Base-by-base conservation (phyloP, 2,888 invertebrate genomes). In the Callyntrura guangdongensis region DNA sequence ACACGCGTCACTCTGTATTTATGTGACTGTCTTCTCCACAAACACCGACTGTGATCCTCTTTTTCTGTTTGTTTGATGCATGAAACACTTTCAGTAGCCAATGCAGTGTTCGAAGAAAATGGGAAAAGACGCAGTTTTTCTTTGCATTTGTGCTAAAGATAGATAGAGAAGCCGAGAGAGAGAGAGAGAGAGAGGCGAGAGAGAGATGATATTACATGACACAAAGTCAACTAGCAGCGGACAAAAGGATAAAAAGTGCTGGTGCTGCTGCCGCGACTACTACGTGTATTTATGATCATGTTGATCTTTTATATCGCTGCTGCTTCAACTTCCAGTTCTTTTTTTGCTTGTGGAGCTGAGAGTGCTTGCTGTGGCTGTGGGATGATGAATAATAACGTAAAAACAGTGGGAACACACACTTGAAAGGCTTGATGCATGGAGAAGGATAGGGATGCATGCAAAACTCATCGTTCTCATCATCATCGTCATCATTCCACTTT, bases 381-480 rank as follows among this genome's bases (percentile, higher is more conserved):
- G 61, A 61, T 53, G 53, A 77, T 53, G 53, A 77, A 77, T 77
- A 77, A 77, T 77, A 22, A 25, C 53, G 9, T 77, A 22, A 74
- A 72, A 74, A 74, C 49, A 47, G 11, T 47, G 49, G 61, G 8
- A 61, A 17, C 61, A 17, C 61, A 61, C 61, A 61, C 61, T n/a
- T 3, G 1, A 61, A 61, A n/a, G n/a, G 11, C n/a, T 49, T 12
- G 20, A 22, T 74, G 14, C 49, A 74, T 49, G 74, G 74, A 74
- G 20, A 49, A 20, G 49, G 49, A 74, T 49, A 49, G 74, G 47
- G 12, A 74, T 36, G 36, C 47, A 74, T 74, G 74, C 74, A 49
- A 74, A 74, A 69, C 47, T 22, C 14, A 74, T 74, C 74, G 11
- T 74, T 4, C 11, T 74, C 74, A 74, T 22, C 20, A 22, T 12